Base-by-base conservation (phyloP, 2,797 vertebrate genomes). In the Pipistrellus pipistrellus region DNA sequence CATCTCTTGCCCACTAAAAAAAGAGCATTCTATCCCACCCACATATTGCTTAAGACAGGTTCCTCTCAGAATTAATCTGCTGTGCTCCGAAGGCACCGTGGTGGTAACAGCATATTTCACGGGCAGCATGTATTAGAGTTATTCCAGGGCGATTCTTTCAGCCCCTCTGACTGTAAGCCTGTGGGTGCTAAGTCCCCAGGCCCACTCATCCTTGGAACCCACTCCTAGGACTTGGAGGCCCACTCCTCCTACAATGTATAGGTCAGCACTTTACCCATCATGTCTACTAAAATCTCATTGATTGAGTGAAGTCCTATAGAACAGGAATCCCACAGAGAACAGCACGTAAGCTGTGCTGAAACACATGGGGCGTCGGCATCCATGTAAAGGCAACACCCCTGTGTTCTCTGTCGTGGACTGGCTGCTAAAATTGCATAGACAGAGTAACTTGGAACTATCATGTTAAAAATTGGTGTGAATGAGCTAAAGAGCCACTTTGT, bases 101-200 rank as follows among this genome's bases (percentile, higher is more conserved):
- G 38, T 4, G 6, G n/a, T 73, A 64, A 44, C 15, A 55, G 55
- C 32, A 11, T 12, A 6, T 68, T 13, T 84, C 68, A 41, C 0
- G 2, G 23, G 59, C 0, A 0, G 15, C 53, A 38, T 18, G 2
- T 51, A 48, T 75, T 84, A 35, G 10, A 35, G 10, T 64, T 71
- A 82, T 93, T 92, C 92, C 66, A 76, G 82, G 20, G n/a, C 68
- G 17, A 51, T 38, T 85, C 59, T 72, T 71, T 85, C 81, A 57
- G 11, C 25, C 21, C 35, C 53, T 17, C 30, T n/a, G 41, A 80
- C 55, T 20, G 13, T 35, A 55, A 83, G 30, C 23, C 59, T 32
- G 41, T 62, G 38, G 12, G 35, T 44, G 23, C 30, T n/a, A 57
- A 35, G 20, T 21, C 77, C 41, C 14, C 71, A 44, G 25, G 12